A percentile compares a stretch with the other conserved stretches of the same genome.
Evolutionary conservation across 2,888 invertebrate species (phyloP).

Genomic region (Lydus trimaculatus): DNA sequence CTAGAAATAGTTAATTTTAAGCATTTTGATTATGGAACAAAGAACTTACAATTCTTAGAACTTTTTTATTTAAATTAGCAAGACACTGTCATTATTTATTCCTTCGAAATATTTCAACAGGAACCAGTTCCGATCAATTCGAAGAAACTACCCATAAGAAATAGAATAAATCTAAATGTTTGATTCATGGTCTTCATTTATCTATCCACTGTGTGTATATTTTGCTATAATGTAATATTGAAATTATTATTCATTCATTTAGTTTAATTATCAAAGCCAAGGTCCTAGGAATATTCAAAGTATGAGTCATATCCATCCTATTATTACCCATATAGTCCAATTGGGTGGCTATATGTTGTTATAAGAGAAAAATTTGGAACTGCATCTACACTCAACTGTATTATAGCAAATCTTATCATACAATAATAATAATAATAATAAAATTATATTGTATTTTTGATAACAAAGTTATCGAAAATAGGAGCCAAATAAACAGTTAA

Average conservation of each 20-base stretch:
- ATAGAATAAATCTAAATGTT: background rate
- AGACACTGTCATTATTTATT: background rate
- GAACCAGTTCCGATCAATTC: slow-evolving; percentile 5
- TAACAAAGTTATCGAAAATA: background rate
- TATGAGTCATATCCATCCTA: slow-evolving; percentile 37
- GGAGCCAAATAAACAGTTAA: background rate
- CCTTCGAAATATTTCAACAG: background rate
- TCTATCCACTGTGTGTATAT: background rate
- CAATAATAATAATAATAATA: too few species aligned
- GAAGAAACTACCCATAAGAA: background rate
- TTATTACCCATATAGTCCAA: slow-evolving; percentile 4
- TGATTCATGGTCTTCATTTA: background rate
- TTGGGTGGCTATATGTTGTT: background rate
- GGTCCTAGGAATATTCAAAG: slow-evolving; percentile 37
- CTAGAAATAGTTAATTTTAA: too few species aligned
- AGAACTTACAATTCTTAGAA: background rate
- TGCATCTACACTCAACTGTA: background rate
- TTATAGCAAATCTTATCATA: too few species aligned
- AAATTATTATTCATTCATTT: slow-evolving; percentile 37
- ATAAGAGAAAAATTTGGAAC: background rate
- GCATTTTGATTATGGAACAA: background rate
- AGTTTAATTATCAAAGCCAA: slow-evolving; percentile 41
- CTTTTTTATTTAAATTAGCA: background rate
- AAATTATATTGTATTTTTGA: background rate
- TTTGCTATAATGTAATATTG: slow-evolving; percentile 5